Conservation (phyloP, 1,140 invertebrate species). For the Atta colombica region DNA sequence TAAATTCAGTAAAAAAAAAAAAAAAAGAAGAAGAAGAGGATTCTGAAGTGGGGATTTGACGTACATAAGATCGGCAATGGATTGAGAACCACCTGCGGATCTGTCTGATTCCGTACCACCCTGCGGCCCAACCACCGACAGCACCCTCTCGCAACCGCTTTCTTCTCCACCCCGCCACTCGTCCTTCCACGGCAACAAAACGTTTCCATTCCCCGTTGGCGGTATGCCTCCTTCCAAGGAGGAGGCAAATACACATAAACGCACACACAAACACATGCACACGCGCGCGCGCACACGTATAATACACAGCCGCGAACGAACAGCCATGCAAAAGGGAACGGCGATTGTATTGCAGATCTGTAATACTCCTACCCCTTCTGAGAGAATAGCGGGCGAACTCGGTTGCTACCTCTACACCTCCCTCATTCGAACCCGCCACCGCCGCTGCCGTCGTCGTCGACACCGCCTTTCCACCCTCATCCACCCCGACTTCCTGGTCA, state of each 20-base stretch:
- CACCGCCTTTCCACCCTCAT: slow-evolving; percentile 52
- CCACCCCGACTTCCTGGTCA: slow-evolving; percentile 74
- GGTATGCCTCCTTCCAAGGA: slow-evolving; percentile 51
- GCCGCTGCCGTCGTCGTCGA: slow-evolving; percentile 16
- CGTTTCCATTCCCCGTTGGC: slow-evolving; percentile 48
- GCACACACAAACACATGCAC: not conserved
- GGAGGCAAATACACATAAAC: slow-evolving; percentile 11
- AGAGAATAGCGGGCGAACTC: slow-evolving; percentile 72
- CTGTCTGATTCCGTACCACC: slow-evolving; percentile 60
- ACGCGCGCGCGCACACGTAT: not conserved
- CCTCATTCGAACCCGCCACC: slow-evolving; percentile 44
- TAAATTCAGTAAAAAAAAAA: not conserved
- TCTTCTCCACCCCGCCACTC: not conserved
- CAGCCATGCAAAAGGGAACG: slow-evolving; percentile 57
- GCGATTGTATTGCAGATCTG: slow-evolving; percentile 66
- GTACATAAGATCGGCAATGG: slow-evolving; percentile 22
- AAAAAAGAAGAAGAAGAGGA: too few relatives aligned
- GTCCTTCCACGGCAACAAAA: slow-evolving; percentile 18
- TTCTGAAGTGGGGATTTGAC: not conserved
- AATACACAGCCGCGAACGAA: slow-evolving; percentile 34
- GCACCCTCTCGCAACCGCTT: slow-evolving; percentile 45
- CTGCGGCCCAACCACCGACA: slow-evolving; percentile 17
- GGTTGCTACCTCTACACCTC: slow-evolving; percentile 49
- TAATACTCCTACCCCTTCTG: slow-evolving; percentile 52
- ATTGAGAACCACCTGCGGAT: slow-evolving; percentile 73